Evolutionary conservation across 2,888 invertebrate genomes (phyloP).

Genomic region (Melieria picta): DNA sequence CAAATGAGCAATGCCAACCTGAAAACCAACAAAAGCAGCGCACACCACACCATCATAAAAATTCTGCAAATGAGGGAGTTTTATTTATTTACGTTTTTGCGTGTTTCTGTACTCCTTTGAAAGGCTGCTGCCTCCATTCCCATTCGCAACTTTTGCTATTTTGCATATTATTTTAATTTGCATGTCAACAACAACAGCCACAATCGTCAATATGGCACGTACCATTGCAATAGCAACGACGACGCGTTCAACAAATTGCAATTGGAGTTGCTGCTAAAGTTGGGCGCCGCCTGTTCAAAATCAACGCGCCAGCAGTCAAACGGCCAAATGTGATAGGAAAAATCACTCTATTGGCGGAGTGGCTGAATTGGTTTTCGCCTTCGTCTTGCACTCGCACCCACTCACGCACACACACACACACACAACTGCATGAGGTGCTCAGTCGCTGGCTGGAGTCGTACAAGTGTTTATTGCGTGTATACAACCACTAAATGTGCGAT

Average conservation of each 20-base stretch:
- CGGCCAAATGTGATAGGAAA: neutral
- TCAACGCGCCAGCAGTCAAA: neutral
- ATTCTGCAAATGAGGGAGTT: neutral
- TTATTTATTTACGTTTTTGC: neutral
- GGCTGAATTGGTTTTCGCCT: no score
- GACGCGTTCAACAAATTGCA: slow-evolving; percentile 16
- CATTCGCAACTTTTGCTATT: slow-evolving; percentile 18
- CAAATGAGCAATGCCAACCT: slow-evolving; percentile 15
- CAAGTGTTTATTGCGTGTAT: slow-evolving; percentile 30
- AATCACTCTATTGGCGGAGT: no score
- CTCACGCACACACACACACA: no score
- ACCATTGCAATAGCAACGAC: slow-evolving; percentile 33
- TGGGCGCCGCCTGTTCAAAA: slow-evolving; percentile 27
- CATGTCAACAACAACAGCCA: slow-evolving; percentile 37
- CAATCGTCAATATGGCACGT: slow-evolving; percentile 47
- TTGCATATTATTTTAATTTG: slow-evolving; percentile 41
- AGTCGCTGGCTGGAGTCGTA: neutral
- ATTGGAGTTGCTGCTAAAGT: slow-evolving; percentile 22
- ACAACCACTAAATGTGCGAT: slow-evolving; percentile 27
- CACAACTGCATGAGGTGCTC: no score
- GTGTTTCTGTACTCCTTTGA: neutral
- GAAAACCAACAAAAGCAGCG: slow-evolving; percentile 27
- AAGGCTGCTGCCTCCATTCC: neutral
- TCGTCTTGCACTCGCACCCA: no score
- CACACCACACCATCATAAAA: slow-evolving; percentile 8